Evolutionary conservation across 2,113 vertebrate species (phyloP).

Genomic region (Dasyprocta punctata): DNA sequence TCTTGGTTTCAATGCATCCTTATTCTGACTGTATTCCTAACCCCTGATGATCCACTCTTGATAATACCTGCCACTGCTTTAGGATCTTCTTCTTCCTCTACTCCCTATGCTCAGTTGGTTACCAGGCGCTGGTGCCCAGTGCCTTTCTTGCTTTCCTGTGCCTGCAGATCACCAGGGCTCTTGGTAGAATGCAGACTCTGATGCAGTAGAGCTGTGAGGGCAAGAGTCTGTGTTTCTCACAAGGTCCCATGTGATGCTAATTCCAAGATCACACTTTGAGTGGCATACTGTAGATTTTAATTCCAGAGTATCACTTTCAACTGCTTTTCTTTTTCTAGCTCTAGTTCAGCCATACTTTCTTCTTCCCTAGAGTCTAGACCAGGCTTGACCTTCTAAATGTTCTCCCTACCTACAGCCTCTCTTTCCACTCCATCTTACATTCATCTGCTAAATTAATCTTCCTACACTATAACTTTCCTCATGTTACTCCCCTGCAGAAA

Average conservation of each 20-base stretch:
- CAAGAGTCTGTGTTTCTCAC: background rate
- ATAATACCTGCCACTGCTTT: background rate
- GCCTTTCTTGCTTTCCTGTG: background rate
- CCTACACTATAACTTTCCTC: background rate
- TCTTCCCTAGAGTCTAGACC: background rate
- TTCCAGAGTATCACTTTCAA: background rate
- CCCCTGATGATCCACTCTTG: background rate
- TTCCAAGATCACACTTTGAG: background rate
- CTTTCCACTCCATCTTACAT: background rate
- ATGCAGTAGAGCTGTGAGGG: accelerated
- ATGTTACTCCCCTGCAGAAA: background rate
- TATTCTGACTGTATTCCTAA: background rate
- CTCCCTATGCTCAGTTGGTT: background rate
- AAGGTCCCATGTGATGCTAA: background rate
- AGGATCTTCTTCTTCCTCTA: background rate
- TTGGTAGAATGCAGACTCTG: background rate
- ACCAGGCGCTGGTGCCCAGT: background rate
- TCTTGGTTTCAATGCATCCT: background rate
- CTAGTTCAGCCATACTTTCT: background rate
- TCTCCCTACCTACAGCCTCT: background rate
- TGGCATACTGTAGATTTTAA: background rate
- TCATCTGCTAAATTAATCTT: background rate
- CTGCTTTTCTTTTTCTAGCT: background rate
- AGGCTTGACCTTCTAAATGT: background rate
- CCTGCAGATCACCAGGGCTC: background rate